Evolutionary conservation across 2,113 vertebrate genomes (phyloP).

Genomic region (Hemibates koningsi): DNA sequence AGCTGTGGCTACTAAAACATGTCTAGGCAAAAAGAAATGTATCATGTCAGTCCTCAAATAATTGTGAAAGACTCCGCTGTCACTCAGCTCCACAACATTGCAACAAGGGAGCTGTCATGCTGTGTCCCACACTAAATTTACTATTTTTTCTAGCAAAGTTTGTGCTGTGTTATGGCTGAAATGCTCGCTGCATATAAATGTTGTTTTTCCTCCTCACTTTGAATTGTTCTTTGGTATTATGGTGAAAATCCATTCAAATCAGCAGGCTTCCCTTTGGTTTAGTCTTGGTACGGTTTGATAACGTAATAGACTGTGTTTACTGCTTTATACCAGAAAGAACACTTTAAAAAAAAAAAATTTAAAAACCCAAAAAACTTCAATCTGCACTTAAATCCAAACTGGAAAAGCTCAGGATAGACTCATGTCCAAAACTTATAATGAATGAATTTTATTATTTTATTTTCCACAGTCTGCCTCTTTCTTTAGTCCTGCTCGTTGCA

Average conservation of each 20-base stretch:
- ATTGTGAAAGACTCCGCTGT: background rate
- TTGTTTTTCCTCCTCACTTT: background rate
- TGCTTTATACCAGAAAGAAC: background rate
- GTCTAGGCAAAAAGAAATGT: background rate
- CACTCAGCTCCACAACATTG: background rate
- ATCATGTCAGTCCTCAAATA: background rate
- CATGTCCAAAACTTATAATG: background rate
- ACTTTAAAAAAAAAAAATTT: background rate
- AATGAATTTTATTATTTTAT: background rate
- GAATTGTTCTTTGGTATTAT: background rate
- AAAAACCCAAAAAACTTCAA: background rate
- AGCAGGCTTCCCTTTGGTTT: background rate
- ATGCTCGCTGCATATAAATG: background rate
- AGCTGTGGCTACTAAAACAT: background rate
- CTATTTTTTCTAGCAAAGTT: background rate
- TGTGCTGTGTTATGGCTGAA: background rate
- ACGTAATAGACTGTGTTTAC: background rate
- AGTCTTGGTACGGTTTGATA: background rate
- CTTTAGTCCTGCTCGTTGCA: background rate
- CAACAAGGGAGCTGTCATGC: background rate
- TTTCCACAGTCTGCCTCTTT: background rate
- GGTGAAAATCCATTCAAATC: background rate
- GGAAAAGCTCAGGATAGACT: background rate
- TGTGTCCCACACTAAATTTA: background rate
- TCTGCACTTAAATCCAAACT: background rate